Conservation (phyloP, 2,113 vertebrate species). For the Myocastor coypus region DNA sequence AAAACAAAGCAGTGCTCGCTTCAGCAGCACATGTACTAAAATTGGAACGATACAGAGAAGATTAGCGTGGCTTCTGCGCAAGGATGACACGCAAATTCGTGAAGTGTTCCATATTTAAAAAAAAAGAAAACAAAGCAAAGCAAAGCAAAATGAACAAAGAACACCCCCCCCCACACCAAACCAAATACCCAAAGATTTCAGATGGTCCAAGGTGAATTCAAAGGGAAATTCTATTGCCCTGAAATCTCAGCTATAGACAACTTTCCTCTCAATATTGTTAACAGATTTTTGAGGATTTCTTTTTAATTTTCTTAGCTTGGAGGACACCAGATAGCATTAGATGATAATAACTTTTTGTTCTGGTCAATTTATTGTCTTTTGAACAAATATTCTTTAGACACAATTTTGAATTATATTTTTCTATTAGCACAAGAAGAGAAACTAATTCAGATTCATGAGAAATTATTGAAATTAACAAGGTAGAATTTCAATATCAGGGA, state of each 20-base stretch:
- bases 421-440: constrained; percentile 39
- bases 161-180: background rate
- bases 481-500: constrained; percentile 42
- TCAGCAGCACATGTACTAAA: too few relatives aligned
- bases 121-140: background rate
- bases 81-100: too few relatives aligned
- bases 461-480: constrained; percentile 66
- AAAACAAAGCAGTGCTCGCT: too few relatives aligned
- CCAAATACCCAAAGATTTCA: background rate
- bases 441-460: constrained; percentile 55
- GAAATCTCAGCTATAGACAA: background rate
- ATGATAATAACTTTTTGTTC: background rate
- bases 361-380: background rate
- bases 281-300: background rate
- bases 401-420: constrained; percentile 52
- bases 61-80: too few relatives aligned
- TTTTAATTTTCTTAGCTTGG: background rate
- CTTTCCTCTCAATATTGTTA: background rate
- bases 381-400: constrained; percentile 10
- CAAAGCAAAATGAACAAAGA: background rate
- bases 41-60: too few relatives aligned
- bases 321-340: background rate
- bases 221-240: background rate
- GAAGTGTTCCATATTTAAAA: too few relatives aligned
- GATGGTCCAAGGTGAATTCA: background rate